Percentiles rank a stretch among this genome's conserved stretches.
Evolutionary conservation across 2,888 invertebrate species (phyloP).

Genomic region (Hecatera dysodea): DNA sequence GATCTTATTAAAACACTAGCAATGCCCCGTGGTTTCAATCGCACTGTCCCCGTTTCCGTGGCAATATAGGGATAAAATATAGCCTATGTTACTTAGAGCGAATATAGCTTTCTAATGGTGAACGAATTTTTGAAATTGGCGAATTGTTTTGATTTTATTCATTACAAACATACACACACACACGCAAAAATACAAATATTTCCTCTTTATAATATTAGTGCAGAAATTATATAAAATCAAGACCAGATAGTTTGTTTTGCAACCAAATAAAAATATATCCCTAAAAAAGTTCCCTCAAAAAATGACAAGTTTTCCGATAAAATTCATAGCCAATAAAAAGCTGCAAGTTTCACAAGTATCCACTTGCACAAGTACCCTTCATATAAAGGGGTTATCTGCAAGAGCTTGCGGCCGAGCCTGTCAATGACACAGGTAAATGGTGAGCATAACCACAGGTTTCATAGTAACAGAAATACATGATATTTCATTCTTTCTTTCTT

Average conservation of each 20-base stretch:
- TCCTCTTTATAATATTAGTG: too few relatives aligned
- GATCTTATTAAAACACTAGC: too few relatives aligned
- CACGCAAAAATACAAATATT: too few relatives aligned
- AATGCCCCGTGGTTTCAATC: too few relatives aligned
- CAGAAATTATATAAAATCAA: too few relatives aligned
- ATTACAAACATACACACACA: too few relatives aligned
- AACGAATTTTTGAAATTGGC: too few relatives aligned
- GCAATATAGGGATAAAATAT: too few relatives aligned
- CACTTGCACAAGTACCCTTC: conserved; percentile 71
- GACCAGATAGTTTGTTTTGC: neutral
- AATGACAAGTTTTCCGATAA: conserved; percentile 59
- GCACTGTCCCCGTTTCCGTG: too few relatives aligned
- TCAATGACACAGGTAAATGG: conserved; percentile 68
- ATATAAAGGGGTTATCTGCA: conserved; percentile 78
- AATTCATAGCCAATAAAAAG: conserved; percentile 61
- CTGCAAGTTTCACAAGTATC: conserved; percentile 57
- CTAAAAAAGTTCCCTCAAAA: neutral
- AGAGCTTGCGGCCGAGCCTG: conserved; percentile 56
- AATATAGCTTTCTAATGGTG: too few relatives aligned
- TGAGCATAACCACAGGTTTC: conserved; percentile 42
- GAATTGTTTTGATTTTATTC: too few relatives aligned
- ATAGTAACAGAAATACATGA: conserved; percentile 15
- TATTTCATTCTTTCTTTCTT: neutral
- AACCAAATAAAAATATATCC: neutral
- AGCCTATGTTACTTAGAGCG: too few relatives aligned